Evolutionary conservation across 2,113 vertebrate species (phyloP), one percentile per base, ranked within the genome.

Genomic region (Entelurus aequoreus): DNA sequence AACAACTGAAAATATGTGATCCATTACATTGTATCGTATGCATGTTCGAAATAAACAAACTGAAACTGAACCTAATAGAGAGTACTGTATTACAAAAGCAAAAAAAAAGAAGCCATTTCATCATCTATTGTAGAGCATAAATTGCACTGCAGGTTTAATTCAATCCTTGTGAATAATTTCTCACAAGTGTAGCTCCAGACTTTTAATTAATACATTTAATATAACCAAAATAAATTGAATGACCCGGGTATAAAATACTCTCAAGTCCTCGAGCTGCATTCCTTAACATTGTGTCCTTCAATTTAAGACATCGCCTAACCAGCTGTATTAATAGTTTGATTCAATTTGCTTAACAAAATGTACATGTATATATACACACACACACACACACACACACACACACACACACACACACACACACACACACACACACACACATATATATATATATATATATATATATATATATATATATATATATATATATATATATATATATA

Each of bases 301-400:
- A 62, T 78, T 77, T 60, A 63, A 62, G 62, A 77, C 64, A 21
- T 46, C 57, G 60, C 64, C 49, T 61, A 69, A 77, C 42, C 69
- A 71, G 62, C 50, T 60, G 44, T 65, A 67, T 74, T 75, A 58
- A 71, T 66, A 63, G 48, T 75, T 69, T 75, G 48, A 77, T 80
- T 78, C 69, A 68, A 55, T 74, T 79, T 68, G 48, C 64, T 58
- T 21, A 5, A 54, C 56, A 60, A 16, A 9, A 53, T 5, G 28
- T 11, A 53, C 6, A 16, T 52, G 4, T 50, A 14, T 50, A 42
- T 42, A 42, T 42, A 42, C 19, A 19, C 19, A 19, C 19, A 19
- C 19, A 19, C 19, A 19, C 19, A 19, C 19, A 19, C 19, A 19
- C 19, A 19, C 19, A 19, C 19, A 19, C 19, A 19, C 19, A 19